These are phyloP conservation scores for Dasypus novemcinctus DNA, from an alignment of 2,113 vertebrate species.

Conservation along the genomic window DNA sequence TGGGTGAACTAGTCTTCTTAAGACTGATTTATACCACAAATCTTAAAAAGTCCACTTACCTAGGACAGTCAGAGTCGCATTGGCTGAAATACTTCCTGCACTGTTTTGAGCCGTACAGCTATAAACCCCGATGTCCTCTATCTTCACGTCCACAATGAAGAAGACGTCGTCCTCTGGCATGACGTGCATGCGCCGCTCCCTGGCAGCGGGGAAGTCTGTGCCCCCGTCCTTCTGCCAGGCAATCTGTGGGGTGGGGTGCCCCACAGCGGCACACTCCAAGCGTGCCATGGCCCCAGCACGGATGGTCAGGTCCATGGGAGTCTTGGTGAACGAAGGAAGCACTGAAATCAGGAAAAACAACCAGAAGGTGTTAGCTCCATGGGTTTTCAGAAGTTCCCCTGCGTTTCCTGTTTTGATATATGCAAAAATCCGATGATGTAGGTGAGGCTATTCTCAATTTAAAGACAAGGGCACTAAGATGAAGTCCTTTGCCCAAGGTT, in stretches of 20 bases:
- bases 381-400: neutral
- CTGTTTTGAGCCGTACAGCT: constrained; percentile 98
- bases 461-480: neutral
- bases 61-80: constrained; percentile 94
- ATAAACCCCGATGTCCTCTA: constrained; percentile 94
- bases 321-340: constrained; percentile 96
- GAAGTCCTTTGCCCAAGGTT: neutral
- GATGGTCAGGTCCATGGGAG: constrained; percentile 95
- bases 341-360: constrained; percentile 81
- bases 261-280: constrained; percentile 93
- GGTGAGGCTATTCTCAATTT: neutral
- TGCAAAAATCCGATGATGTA: neutral
- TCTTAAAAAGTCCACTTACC: constrained; percentile 82
- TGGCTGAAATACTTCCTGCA: constrained; percentile 94
- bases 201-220: constrained; percentile 95
- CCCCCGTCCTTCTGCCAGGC: constrained; percentile 99
- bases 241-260: constrained; percentile 94
- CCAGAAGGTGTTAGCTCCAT: accelerated
- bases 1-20: neutral
- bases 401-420: neutral
- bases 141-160: constrained; percentile 96
- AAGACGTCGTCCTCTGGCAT: constrained; percentile 99
- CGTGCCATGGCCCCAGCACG: constrained; percentile 92
- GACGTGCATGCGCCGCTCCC: constrained; percentile 97
- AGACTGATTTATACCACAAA: accelerated